Conservation (phyloP, 2,888 invertebrate species). For the Phyllotreta cruciferae region DNA sequence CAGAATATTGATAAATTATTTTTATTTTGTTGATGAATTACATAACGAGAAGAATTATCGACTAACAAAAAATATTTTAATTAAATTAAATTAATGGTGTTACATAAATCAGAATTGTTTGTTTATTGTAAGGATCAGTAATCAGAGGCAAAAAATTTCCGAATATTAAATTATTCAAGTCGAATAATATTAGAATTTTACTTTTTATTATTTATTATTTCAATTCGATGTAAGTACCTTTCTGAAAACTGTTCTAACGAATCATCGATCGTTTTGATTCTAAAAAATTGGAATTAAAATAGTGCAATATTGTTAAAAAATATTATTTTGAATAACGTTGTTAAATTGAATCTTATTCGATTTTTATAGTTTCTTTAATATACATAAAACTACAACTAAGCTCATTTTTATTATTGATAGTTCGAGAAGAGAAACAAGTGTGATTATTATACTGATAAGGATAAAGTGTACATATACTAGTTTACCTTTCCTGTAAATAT, state of each 20-base stretch:
- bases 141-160: background rate
- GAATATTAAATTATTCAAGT: no score
- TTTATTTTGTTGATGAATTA: constrained; percentile 19
- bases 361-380: constrained; percentile 23
- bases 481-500: constrained; percentile 57
- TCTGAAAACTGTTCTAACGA: constrained; percentile 8
- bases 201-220: no score
- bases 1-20: constrained; percentile 22
- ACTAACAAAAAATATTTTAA: constrained; percentile 27
- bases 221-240: background rate
- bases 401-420: constrained; percentile 48
- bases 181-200: no score
- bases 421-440: constrained; percentile 54
- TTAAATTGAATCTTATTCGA: constrained; percentile 38
- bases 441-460: constrained; percentile 53
- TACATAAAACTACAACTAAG: constrained; percentile 46
- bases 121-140: constrained; percentile 13
- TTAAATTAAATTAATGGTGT: constrained; percentile 13
- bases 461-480: constrained; percentile 54
- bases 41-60: constrained; percentile 16
- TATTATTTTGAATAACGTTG: constrained; percentile 34
- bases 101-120: constrained; percentile 27
- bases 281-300: constrained; percentile 21
- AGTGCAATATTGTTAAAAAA: constrained; percentile 45
- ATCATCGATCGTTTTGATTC: constrained; percentile 10